These are phyloP conservation scores for Leptogaster cylindrica DNA, from an alignment of 2,888 invertebrate genomes.

Conservation along the genomic window DNA sequence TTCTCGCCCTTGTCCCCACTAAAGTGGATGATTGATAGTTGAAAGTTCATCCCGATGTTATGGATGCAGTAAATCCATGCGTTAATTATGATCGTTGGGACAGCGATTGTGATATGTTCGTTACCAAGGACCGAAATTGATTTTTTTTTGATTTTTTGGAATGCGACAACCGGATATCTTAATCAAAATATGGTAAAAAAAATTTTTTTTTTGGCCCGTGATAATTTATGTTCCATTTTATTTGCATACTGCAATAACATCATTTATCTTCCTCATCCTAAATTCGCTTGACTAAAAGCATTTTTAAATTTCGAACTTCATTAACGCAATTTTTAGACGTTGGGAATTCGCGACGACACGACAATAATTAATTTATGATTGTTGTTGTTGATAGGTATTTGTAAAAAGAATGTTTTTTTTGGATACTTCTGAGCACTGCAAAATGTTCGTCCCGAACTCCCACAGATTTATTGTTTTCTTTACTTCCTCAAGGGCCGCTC, in stretches of 20 bases:
- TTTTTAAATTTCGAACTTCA: no score
- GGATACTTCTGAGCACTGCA: no score
- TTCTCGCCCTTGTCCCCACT: background rate
- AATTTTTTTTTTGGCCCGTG: background rate
- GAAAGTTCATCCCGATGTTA: background rate
- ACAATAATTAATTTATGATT: no score
- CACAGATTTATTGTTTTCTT: constrained; percentile 16
- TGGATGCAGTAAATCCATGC: background rate
- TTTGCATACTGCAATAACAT: constrained; percentile 17
- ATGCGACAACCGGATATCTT: constrained; percentile 24
- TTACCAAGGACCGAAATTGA: no score
- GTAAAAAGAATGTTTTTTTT: no score
- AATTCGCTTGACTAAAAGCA: background rate
- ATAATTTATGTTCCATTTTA: constrained; percentile 28
- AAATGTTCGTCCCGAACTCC: no score
- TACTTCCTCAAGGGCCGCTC: constrained; percentile 5
- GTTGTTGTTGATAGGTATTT: no score
- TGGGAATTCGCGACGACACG: no score
- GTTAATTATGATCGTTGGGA: background rate
- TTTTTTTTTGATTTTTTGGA: no score
- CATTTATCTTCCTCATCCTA: constrained; percentile 15
- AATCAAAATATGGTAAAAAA: constrained; percentile 11
- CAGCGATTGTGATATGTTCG: no score
- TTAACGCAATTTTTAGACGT: no score
- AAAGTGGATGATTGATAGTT: background rate